Conservation (phyloP, 2,888 invertebrate genomes). For the Dorcus parallelipipedus region DNA sequence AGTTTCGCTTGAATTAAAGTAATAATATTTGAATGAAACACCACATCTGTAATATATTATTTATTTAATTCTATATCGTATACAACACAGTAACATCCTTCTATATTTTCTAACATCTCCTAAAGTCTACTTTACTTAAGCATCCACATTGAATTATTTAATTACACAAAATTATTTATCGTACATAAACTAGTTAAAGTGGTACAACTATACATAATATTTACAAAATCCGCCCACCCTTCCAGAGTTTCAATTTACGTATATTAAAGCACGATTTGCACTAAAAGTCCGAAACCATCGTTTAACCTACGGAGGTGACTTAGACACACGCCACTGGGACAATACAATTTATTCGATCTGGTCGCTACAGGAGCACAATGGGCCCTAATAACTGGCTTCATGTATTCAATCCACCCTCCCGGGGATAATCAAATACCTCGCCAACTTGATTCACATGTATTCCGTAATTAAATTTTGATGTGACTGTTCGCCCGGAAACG, state of each 20-base stretch:
- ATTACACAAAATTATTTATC: too few species aligned
- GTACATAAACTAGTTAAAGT: slow-evolving; percentile 1
- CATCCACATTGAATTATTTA: too few species aligned
- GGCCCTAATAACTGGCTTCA: slow-evolving; percentile 49
- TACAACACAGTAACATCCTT: slow-evolving; percentile 1
- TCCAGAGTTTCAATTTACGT: too few species aligned
- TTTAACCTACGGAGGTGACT: slow-evolving; percentile 9
- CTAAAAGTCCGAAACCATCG: not conserved
- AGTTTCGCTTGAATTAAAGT: too few species aligned
- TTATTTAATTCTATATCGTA: not conserved
- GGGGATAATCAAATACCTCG: slow-evolving; percentile 35
- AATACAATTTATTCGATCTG: slow-evolving; percentile 51
- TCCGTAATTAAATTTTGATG: slow-evolving; percentile 51
- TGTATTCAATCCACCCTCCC: slow-evolving; percentile 42
- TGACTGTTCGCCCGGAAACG: slow-evolving; percentile 46
- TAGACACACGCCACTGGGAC: slow-evolving; percentile 47
- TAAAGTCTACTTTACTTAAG: not conserved
- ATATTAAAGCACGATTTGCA: too few species aligned
- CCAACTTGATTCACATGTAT: slow-evolving; percentile 47
- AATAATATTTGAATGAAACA: too few species aligned
- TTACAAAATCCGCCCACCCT: slow-evolving; percentile 1
- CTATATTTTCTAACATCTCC: slow-evolving; percentile 6
- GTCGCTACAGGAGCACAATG: slow-evolving; percentile 50
- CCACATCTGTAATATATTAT: too few species aligned
- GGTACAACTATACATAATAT: slow-evolving; percentile 13